Percentiles rank a stretch among this genome's conserved stretches.
Evolutionary conservation across 2,888 invertebrate species (phyloP).

Genomic region (Cyclophora albipunctata): DNA sequence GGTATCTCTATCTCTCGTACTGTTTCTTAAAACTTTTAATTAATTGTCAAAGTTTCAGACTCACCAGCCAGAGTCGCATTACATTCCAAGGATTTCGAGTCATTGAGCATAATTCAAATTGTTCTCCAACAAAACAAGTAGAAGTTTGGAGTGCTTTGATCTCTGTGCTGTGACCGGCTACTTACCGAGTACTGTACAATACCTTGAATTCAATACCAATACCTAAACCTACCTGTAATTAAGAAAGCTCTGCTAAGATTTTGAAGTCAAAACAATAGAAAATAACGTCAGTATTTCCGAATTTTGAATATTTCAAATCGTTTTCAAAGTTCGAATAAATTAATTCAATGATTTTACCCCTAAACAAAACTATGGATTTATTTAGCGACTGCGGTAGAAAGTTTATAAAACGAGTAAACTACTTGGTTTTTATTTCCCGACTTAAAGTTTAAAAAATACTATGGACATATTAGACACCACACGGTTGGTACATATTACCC

Average conservation of each 20-base stretch:
- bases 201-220: too few species aligned
- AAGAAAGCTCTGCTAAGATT: not conserved
- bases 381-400: not conserved
- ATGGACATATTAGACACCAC: too few species aligned
- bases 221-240: too few species aligned
- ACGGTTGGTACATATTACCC: too few species aligned
- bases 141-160: constrained; percentile 29
- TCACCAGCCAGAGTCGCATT: constrained; percentile 32
- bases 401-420: too few species aligned
- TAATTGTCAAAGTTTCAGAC: constrained; percentile 50
- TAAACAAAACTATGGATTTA: not conserved
- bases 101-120: constrained; percentile 48
- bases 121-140: constrained; percentile 39
- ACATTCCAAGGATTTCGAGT: constrained; percentile 42
- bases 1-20: constrained; percentile 8
- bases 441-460: too few species aligned
- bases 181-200: constrained; percentile 1
- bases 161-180: constrained; percentile 22
- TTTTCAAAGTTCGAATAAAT: too few species aligned
- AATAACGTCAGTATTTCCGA: too few species aligned
- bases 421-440: too few species aligned
- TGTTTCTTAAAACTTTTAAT: constrained; percentile 59
- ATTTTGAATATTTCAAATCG: too few species aligned
- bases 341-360: not conserved
- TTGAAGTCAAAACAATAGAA: not conserved